Evolutionary conservation across 2,797 vertebrate genomes (phyloP).

Genomic region (Eulemur mongoz): DNA sequence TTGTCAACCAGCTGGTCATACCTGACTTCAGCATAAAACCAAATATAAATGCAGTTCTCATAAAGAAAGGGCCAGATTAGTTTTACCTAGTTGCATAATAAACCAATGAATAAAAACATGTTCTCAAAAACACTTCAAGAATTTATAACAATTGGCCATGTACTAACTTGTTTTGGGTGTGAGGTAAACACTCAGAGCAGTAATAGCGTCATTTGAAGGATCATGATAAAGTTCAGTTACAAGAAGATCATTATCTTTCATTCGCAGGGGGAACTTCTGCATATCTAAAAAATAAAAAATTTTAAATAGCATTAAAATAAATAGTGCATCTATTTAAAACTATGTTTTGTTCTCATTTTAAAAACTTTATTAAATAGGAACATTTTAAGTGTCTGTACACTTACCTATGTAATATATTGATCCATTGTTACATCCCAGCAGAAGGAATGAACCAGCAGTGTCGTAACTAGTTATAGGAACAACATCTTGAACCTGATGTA

Average conservation of each 20-base stretch:
- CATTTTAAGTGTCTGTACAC: neutral
- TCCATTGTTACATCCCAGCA: constrained; percentile 97
- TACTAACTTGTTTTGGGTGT: constrained; percentile 98
- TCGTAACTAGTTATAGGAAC: constrained; percentile 98
- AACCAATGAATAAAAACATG: neutral
- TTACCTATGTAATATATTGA: constrained; percentile 99
- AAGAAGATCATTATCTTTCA: constrained; percentile 98
- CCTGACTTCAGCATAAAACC: neutral
- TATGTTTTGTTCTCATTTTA: neutral
- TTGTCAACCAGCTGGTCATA: neutral
- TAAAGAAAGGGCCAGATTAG: neutral
- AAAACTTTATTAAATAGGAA: neutral
- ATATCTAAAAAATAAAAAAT: constrained; percentile 88
- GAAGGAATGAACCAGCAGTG: constrained; percentile 96
- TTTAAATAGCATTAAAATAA: constrained; percentile 12
- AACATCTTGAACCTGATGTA: constrained; percentile 95
- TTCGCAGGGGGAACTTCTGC: constrained; percentile 98
- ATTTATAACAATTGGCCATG: neutral
- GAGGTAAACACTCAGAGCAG: constrained; percentile 97
- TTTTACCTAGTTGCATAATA: neutral
- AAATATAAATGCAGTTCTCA: neutral
- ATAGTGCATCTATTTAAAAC: neutral
- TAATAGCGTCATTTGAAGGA: constrained; percentile 97
- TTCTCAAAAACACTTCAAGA: neutral
- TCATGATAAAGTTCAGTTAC: constrained; percentile 98